Evolutionary conservation across 2,113 vertebrate species (phyloP).

Genomic region (Physeter macrocephalus): DNA sequence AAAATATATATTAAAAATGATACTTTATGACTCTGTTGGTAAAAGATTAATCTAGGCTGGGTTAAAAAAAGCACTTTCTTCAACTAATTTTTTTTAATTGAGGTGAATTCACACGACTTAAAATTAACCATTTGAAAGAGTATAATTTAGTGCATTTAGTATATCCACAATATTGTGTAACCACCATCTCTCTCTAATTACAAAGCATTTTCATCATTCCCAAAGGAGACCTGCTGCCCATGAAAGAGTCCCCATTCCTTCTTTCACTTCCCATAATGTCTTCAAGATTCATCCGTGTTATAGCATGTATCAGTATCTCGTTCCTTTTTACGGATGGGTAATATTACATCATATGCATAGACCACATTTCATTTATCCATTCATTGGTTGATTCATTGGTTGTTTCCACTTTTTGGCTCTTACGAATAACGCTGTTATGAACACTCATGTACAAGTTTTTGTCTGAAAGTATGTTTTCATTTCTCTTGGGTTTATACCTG

Average conservation of each 20-base stretch:
- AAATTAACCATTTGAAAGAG: neutral
- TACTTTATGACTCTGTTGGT: neutral
- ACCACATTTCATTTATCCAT: neutral
- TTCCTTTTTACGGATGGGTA: neutral
- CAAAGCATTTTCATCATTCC: neutral
- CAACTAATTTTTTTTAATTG: neutral
- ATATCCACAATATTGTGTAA: neutral
- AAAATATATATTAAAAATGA: neutral
- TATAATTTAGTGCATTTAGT: neutral
- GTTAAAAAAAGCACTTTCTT: constrained; percentile 3
- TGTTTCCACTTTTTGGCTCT: neutral
- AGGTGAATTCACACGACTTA: neutral
- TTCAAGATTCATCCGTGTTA: neutral
- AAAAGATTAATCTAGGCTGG: neutral
- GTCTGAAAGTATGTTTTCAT: neutral
- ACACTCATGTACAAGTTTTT: neutral
- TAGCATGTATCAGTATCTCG: neutral
- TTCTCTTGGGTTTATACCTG: neutral
- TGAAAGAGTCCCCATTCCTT: neutral
- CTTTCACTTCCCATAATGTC: neutral
- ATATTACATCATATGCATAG: neutral
- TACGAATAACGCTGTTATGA: neutral
- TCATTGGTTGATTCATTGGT: neutral
- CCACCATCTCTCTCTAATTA: neutral
- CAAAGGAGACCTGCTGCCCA: neutral